A percentile compares a stretch with the other conserved stretches of the same genome.
Evolutionary conservation across 2,888 invertebrate species (phyloP).

Genomic region (Yponomeuta plumbellus): DNA sequence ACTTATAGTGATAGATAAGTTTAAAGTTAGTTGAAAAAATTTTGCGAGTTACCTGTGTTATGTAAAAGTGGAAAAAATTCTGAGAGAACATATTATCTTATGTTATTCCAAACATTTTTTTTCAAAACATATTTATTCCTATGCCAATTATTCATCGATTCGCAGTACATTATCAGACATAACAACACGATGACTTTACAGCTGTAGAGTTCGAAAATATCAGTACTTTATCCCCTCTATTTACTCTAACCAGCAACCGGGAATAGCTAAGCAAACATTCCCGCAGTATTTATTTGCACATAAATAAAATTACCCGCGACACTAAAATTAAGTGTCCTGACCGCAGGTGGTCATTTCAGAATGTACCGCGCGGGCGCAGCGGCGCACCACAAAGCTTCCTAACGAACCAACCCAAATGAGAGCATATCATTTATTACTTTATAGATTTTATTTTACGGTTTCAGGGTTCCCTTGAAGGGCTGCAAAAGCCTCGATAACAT

Average conservation of each 20-base stretch:
- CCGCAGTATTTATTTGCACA: not conserved
- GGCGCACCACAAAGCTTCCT: slow-evolving; percentile 62
- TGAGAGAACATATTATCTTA: too few relatives aligned
- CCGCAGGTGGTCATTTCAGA: slow-evolving; percentile 1
- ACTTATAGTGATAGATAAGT: too few relatives aligned
- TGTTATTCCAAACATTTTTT: too few relatives aligned
- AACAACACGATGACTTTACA: not conserved
- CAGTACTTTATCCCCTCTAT: not conserved
- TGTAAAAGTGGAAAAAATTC: too few relatives aligned
- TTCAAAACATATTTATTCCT: too few relatives aligned
- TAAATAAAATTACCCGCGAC: slow-evolving; percentile 1
- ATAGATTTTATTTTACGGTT: slow-evolving; percentile 29
- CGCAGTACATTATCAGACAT: not conserved
- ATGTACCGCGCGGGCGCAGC: slow-evolving; percentile 39
- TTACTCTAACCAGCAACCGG: not conserved
- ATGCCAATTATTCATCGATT: too few relatives aligned
- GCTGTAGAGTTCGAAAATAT: not conserved
- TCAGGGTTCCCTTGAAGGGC: slow-evolving; percentile 13
- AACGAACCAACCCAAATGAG: slow-evolving; percentile 60
- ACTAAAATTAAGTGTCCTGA: not conserved
- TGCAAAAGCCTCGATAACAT: not conserved
- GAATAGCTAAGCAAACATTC: not conserved
- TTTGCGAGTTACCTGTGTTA: too few relatives aligned
- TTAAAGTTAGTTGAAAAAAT: too few relatives aligned
- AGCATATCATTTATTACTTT: slow-evolving; percentile 54